A percentile compares a stretch with the other conserved stretches of the same genome.
phyloP scores from a whole-genome alignment of 2,797 vertebrate genomes.

The Bryconaethiops microstoma region DNA sequence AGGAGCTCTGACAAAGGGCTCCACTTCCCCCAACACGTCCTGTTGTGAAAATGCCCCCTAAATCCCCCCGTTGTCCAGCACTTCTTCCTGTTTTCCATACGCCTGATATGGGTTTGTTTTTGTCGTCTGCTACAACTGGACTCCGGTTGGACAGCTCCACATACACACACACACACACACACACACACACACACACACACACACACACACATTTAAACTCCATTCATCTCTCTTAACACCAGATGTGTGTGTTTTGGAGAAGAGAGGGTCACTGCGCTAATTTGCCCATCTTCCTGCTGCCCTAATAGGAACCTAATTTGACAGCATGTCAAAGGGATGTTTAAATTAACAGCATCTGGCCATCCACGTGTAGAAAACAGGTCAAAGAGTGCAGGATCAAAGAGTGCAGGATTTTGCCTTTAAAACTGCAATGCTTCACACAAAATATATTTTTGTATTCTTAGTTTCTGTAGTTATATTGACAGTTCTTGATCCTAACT shows the following conservation, averaged over 20 bases:
- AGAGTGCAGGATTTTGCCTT: constrained; percentile 33
- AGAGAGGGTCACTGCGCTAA: constrained; percentile 26
- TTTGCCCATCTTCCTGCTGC: constrained; percentile 37
- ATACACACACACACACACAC: constrained; percentile 30
- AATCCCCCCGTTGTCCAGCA: constrained; percentile 34
- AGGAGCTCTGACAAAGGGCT: constrained; percentile 30
- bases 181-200: constrained; percentile 9
- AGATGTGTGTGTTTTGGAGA: constrained; percentile 43
- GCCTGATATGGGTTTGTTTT: constrained; percentile 47
- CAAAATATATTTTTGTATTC: neutral
- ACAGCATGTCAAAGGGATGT: constrained; percentile 41
- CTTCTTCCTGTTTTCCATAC: constrained; percentile 54
- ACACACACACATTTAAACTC: constrained; percentile 32
- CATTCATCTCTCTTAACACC: constrained; percentile 32
- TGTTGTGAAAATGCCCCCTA: constrained; percentile 51
- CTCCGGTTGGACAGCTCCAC: constrained; percentile 35
- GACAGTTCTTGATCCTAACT: constrained; percentile 30
- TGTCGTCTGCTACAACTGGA: constrained; percentile 45
- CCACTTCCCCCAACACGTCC: constrained; percentile 45
- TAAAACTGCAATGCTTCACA: neutral
- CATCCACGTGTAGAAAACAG: constrained; percentile 18
- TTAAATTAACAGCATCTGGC: constrained; percentile 46
- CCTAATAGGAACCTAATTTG: constrained; percentile 28
- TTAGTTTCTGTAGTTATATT: constrained; percentile 24
- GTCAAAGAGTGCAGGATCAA: constrained; percentile 28